phyloP scores from a whole-genome alignment of 2,797 vertebrate genomes.

The Catamblyrhynchus diadema region DNA sequence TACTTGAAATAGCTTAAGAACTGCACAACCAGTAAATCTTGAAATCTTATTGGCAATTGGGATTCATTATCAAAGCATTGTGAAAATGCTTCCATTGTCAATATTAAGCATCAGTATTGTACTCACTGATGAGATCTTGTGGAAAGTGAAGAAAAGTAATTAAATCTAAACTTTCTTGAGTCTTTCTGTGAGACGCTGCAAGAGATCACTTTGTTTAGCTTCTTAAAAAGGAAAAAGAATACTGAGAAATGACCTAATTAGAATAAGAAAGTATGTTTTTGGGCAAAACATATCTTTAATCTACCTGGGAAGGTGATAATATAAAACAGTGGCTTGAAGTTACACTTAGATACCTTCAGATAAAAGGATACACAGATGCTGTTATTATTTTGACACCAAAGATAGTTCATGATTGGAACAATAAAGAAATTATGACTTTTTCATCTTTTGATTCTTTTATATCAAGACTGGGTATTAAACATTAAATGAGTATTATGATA shows the following conservation, averaged over 20 bases:
- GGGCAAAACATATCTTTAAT: background rate
- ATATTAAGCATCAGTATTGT: background rate
- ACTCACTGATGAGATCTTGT: background rate
- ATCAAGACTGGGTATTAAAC: background rate
- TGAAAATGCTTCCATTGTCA: background rate
- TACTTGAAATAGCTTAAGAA: background rate
- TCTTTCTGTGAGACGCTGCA: background rate
- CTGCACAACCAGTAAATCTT: background rate
- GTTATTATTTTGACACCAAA: conserved; percentile 11
- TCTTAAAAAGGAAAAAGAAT: background rate
- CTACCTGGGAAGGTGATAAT: background rate
- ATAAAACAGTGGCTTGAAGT: background rate
- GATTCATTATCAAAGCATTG: background rate
- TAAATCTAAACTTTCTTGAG: background rate
- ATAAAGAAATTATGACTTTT: background rate
- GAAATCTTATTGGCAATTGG: background rate
- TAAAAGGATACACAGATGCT: background rate
- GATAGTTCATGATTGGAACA: background rate
- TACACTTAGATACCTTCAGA: background rate
- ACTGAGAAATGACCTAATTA: background rate
- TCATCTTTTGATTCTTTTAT: background rate
- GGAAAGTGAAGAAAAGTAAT: background rate
- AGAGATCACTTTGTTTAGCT: background rate
- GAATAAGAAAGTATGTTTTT: background rate
- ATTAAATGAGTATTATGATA: background rate